phyloP scores from a whole-genome alignment of 2,888 invertebrate species.

The Anticlea derivata region DNA sequence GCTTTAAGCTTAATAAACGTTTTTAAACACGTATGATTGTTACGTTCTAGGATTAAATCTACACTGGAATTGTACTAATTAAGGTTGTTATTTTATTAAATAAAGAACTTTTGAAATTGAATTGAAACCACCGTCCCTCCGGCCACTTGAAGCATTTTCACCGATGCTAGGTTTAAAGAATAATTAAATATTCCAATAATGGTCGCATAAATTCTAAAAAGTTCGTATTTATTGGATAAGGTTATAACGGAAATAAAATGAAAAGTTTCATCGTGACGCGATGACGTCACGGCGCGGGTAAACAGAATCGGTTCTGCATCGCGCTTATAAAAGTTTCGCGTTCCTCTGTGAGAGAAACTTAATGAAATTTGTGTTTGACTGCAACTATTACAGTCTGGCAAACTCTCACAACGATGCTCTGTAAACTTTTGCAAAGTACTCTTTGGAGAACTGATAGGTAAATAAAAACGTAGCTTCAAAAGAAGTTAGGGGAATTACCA shows the following conservation, averaged over 20 bases:
- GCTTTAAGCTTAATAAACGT: no score
- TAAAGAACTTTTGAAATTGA: no score
- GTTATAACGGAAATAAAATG: slow-evolving; percentile 44
- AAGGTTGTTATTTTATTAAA: no score
- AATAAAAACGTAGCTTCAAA: slow-evolving; percentile 9
- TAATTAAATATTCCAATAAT: slow-evolving; percentile 45
- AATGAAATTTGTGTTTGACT: slow-evolving; percentile 20
- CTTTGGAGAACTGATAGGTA: neutral
- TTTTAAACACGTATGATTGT: no score
- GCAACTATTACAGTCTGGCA: slow-evolving; percentile 7
- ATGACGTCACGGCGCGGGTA: slow-evolving; percentile 6
- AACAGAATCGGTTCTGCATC: slow-evolving; percentile 19
- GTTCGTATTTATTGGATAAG: slow-evolving; percentile 43
- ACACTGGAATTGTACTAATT: no score
- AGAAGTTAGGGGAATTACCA: slow-evolving; percentile 12
- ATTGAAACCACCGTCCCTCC: no score
- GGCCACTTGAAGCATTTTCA: neutral
- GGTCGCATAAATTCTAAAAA: slow-evolving; percentile 34
- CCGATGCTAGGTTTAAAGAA: slow-evolving; percentile 44
- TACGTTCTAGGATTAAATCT: no score
- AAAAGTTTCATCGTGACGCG: slow-evolving; percentile 34
- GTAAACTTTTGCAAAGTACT: slow-evolving; percentile 14
- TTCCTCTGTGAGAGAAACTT: slow-evolving; percentile 14
- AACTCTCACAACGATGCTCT: slow-evolving; percentile 15
- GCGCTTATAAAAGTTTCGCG: slow-evolving; percentile 22